Evolutionary conservation across 2,797 vertebrate species (phyloP), one percentile per base, ranked within the genome.

Genomic region (Chaetophractus vellerosus): DNA sequence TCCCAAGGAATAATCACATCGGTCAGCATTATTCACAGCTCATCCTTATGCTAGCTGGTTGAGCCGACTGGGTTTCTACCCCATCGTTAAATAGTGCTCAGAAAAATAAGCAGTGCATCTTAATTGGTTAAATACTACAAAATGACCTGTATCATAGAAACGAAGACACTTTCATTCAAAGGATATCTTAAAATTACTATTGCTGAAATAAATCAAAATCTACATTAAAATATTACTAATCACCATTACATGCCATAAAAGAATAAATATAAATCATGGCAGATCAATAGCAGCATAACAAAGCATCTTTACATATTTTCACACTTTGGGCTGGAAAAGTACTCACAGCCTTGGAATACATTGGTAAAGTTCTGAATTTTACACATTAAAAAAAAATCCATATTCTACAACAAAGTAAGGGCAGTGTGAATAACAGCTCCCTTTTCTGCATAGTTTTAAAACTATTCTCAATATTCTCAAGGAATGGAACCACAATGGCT

Each of bases 261-360:
- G 98, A 98, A 98, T 97, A 98, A 98, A 98, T 98, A 98, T 24
- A 98, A 98, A 91, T 97, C 97, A 97, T 90, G 95, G 96, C 87
- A 97, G 98, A 97, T 93, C 94, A 96, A 98, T 96, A 98, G 98
- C 98, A 98, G 98, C 94, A 83, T 96, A 98, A 97, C 93, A 97
- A 97, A 96, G 97, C 96, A 95, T 74, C 95, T 98, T 94, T 86
- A 96, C 89, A 97, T 84, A 91, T 95, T 94, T 93, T 96, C 95
- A 95, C 63, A 97, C 97, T 97, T 96, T 78, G 95, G 97, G 94
- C 96, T 90, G 95, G 85, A 55, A 78, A 97, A 95, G 82, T 79
- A 94, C 78, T 94, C 96, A 93, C 88, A 96, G 95, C 96, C 96
- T 92, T 96, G 94, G 95, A 87, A 97, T 92, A 97, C n/a, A 95